These are phyloP conservation scores for Nysson spinosus DNA, from an alignment of 2,888 invertebrate species.

Conservation along the genomic window DNA sequence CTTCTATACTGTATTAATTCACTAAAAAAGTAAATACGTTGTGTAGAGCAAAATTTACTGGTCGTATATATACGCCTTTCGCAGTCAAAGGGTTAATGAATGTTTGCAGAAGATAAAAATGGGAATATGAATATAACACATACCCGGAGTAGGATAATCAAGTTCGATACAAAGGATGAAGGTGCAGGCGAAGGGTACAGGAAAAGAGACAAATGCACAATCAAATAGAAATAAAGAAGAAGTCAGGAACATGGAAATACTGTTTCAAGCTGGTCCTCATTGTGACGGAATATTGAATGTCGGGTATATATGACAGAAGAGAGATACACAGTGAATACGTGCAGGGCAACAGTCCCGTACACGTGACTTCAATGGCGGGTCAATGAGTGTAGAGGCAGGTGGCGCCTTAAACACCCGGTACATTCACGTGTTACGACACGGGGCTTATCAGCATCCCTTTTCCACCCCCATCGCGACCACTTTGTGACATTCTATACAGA, in stretches of 20 bases:
- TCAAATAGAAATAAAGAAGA: constrained; percentile 7
- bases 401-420: constrained; percentile 31
- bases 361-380: constrained; percentile 58
- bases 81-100: too few relatives aligned
- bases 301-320: constrained; percentile 62
- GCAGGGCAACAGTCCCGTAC: constrained; percentile 58
- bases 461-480: constrained; percentile 20
- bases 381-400: constrained; percentile 35
- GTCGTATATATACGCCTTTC: too few relatives aligned
- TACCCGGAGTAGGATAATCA: constrained; percentile 6
- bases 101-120: too few relatives aligned
- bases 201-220: constrained; percentile 13
- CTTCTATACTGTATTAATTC: too few relatives aligned
- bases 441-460: constrained; percentile 27
- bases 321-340: constrained; percentile 43
- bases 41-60: too few relatives aligned
- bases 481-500: not conserved
- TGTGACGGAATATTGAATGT: constrained; percentile 37
- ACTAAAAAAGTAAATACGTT: too few relatives aligned
- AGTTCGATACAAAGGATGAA: constrained; percentile 27
- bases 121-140: not conserved
- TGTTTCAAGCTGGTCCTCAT: constrained; percentile 28
- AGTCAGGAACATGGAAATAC: constrained; percentile 11
- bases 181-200: not conserved
- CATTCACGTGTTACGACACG: constrained; percentile 66